Evolutionary conservation across 2,113 vertebrate species (phyloP).

Genomic region (Phyllostomus discolor): DNA sequence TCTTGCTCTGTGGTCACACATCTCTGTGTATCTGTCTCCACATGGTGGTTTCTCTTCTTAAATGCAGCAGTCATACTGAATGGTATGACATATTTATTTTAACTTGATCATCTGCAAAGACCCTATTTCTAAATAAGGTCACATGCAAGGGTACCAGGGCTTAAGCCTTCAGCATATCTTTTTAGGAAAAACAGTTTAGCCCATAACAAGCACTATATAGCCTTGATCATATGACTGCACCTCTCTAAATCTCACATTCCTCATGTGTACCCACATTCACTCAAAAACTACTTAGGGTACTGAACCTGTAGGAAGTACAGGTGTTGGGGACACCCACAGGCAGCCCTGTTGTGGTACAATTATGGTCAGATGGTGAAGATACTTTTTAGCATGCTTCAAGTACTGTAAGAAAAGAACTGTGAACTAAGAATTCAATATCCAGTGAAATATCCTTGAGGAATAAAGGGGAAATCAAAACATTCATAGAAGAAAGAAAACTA

Average conservation of each 20-base stretch:
- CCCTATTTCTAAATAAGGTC: background rate
- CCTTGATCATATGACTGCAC: background rate
- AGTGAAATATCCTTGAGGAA: background rate
- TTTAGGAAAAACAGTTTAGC: background rate
- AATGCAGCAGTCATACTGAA: background rate
- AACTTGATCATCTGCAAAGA: background rate
- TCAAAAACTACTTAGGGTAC: background rate
- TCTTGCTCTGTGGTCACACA: background rate
- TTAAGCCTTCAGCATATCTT: background rate
- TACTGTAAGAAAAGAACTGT: background rate
- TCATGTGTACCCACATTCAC: background rate
- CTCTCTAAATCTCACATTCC: background rate
- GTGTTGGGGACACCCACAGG: background rate
- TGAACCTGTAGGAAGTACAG: background rate
- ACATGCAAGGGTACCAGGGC: background rate
- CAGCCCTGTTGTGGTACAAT: background rate
- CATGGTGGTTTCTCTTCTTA: background rate
- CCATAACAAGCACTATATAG: background rate
- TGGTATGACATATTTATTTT: background rate
- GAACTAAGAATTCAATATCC: background rate
- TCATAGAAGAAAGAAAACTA: background rate
- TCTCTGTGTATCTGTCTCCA: background rate
- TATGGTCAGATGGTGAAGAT: background rate
- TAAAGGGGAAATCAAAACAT: background rate
- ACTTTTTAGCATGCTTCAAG: background rate